A percentile compares a stretch with the other conserved stretches of the same genome.
These are phyloP conservation scores for Rhabdophis nuchalis DNA, from an alignment of 2,797 vertebrate genomes.

Conservation along the genomic window DNA sequence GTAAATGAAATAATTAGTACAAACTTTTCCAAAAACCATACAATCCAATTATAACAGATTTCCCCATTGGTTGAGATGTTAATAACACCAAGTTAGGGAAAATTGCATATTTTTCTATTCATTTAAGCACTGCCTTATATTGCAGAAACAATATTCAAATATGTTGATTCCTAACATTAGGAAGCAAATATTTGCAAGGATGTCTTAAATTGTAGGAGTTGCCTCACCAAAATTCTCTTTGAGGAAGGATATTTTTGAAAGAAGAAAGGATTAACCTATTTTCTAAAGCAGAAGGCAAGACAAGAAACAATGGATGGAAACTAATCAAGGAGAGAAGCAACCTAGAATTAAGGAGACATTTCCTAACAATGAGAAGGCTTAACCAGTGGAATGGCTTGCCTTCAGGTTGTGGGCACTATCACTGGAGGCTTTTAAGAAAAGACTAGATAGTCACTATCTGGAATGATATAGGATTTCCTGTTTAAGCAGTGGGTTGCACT, in stretches of 20 bases:
- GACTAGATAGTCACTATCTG: background rate
- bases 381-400: background rate
- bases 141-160: background rate
- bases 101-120: background rate
- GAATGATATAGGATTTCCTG: background rate
- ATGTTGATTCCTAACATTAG: background rate
- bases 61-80: background rate
- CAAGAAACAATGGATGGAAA: background rate
- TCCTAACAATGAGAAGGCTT: background rate
- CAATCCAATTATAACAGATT: background rate
- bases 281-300: background rate
- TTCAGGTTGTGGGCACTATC: background rate
- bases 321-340: background rate
- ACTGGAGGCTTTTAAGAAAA: background rate
- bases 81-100: background rate
- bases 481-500: background rate
- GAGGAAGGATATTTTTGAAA: background rate
- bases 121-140: background rate
- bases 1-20: background rate
- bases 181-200: background rate
- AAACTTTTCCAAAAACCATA: background rate
- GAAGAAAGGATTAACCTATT: background rate
- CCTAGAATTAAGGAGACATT: background rate
- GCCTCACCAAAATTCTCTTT: background rate
- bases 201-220: background rate